A percentile compares a stretch with the other conserved stretches of the same genome.
Evolutionary conservation across 2,797 vertebrate genomes (phyloP).

Genomic region (Sylvilagus floridanus): DNA sequence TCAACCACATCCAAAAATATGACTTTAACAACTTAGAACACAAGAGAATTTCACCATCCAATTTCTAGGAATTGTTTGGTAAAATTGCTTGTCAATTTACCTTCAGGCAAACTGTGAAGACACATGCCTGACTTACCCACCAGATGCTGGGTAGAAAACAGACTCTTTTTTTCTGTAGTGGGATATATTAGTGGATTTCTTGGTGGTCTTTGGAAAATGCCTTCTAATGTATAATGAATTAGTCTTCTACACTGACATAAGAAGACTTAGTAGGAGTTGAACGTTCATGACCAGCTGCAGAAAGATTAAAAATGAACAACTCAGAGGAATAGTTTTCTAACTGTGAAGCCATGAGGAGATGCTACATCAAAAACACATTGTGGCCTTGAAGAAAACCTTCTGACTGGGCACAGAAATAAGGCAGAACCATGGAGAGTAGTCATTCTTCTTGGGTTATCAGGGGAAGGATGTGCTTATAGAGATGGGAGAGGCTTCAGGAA

Average conservation of each 20-base stretch:
- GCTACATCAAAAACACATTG: neutral
- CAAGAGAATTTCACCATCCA: neutral
- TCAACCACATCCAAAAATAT: neutral
- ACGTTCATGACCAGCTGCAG: neutral
- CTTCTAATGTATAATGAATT: no score
- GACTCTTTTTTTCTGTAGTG: neutral
- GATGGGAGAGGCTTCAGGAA: neutral
- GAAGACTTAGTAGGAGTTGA: neutral
- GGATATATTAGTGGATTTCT: neutral
- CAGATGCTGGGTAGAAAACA: neutral
- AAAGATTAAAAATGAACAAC: neutral
- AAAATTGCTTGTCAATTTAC: neutral
- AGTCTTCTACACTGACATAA: neutral
- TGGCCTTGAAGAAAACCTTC: neutral
- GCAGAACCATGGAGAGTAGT: neutral
- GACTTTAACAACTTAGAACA: neutral
- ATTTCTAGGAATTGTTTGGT: neutral
- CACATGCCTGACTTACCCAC: neutral
- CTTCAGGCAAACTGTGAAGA: conserved; percentile 39
- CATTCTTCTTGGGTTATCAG: neutral
- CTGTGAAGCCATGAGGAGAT: neutral
- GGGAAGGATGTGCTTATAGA: neutral
- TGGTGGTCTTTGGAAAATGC: neutral
- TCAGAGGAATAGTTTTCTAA: neutral
- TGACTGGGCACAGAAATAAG: neutral